Conservation (phyloP, 2,888 invertebrate genomes). For the Diarsia dahlii region DNA sequence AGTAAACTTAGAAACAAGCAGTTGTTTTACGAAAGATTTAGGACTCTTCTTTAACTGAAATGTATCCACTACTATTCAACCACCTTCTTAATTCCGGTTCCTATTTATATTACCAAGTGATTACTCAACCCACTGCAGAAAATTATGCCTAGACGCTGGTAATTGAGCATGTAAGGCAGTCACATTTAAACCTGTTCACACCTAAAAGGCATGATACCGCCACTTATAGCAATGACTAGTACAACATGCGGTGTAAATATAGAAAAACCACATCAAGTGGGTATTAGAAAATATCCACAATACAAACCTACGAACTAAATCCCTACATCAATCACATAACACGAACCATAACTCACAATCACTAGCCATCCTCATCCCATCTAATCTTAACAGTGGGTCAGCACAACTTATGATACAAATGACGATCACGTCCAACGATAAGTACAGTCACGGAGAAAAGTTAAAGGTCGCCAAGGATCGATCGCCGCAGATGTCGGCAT, state of each 20-base stretch:
- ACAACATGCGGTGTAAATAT: not conserved
- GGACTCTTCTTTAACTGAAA: not conserved
- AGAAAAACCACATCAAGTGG: constrained; percentile 1
- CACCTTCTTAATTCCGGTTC: not conserved
- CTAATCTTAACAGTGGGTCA: constrained; percentile 59
- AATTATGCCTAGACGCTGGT: not conserved
- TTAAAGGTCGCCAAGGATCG: constrained; percentile 87
- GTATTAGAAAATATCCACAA: constrained; percentile 2
- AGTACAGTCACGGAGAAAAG: constrained; percentile 86
- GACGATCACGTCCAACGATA: constrained; percentile 69
- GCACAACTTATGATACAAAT: constrained; percentile 65
- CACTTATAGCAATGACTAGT: not conserved
- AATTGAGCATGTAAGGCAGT: not conserved
- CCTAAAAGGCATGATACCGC: not conserved
- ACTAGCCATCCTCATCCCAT: constrained; percentile 29
- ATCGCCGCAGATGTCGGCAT: constrained; percentile 87
- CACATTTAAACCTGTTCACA: not conserved
- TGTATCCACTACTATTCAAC: not conserved
- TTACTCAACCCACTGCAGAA: not conserved
- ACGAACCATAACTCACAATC: constrained; percentile 37
- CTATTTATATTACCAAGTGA: not conserved
- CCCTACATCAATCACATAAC: constrained; percentile 35
- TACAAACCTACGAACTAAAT: not conserved
- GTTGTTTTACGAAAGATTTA: not conserved
- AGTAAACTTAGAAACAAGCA: not conserved